Base-by-base conservation (phyloP, 2,888 invertebrate species). In the Hoplodrina blanda region DNA sequence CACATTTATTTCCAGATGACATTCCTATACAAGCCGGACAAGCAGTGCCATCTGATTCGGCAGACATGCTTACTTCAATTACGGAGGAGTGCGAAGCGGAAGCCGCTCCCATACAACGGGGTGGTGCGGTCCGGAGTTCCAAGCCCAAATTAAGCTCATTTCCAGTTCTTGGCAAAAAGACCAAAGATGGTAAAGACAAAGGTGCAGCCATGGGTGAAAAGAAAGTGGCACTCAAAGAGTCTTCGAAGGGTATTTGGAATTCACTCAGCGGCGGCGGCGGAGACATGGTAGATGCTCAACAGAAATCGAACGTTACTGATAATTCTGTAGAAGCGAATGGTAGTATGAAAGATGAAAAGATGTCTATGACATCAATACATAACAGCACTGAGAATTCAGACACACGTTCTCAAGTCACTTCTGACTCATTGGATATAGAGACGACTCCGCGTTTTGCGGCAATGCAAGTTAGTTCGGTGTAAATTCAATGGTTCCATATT, bases 21-120 rank as follows among this genome's bases (percentile, higher is more conserved):
- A 98, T 98, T 94, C 98, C 98, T 59, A 98, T 98, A 87, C 98
- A 98, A 96, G 97, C 97, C 60, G 97, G 97, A 15, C 97, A 97
- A 88, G 97, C 96, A 59, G 96, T 96, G 69, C 94, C 96, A 13
- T 92, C 94, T 7, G 97, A 97, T 68, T 95, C 96, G 2, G 96
- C 96, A 55, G 96, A 96, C 73, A 93, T 96, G 86, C 93, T 98
- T 50, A 96, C 97, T 57, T 97, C 97, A 0, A 98, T 98, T 82
- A 97, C 97, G 1, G 98, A 98, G 88, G 98, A 98, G 86, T 96
- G 96, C 83, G 96, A 97, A 93, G 87, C 96, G 67, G 95, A 96
- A 56, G 87, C 92, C 79, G 90, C 96, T 64, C 90, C 96, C 54
- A 96, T 97, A 84, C 95, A 96, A 87, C 92, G 97, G 87, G 95